A percentile compares a stretch with the other conserved stretches of the same genome.
phyloP scores from a whole-genome alignment of 2,113 vertebrate genomes.

The Prochilodus magdalenae region DNA sequence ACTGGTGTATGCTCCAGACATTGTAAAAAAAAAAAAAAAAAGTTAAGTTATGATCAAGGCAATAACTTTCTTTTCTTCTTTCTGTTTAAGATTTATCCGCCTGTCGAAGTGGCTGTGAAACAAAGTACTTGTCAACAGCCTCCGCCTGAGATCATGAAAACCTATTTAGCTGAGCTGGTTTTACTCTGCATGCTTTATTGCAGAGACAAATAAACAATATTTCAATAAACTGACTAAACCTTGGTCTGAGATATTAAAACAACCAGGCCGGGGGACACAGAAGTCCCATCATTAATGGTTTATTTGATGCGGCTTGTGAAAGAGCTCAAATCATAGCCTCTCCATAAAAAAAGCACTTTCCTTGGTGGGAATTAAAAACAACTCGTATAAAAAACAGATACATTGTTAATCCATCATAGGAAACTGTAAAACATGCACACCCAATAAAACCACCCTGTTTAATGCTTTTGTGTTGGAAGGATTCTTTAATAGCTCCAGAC shows the following conservation, averaged over 20 bases:
- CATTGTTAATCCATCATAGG: not conserved
- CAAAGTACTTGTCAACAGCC: not conserved
- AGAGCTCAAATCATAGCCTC: not conserved
- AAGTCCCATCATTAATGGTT: not conserved
- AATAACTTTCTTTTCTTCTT: not conserved
- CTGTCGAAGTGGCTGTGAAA: not conserved
- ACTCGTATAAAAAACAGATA: not conserved
- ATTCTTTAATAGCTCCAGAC: not conserved
- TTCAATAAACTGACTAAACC: not conserved
- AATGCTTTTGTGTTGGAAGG: not conserved
- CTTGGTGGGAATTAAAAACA: not conserved
- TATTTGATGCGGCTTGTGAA: not conserved
- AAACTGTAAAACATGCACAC: not conserved
- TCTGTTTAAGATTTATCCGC: not conserved
- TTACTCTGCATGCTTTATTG: not conserved
- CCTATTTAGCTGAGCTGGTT: not conserved
- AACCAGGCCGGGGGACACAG: not conserved
- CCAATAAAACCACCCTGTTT: not conserved
- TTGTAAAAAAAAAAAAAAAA: constrained; percentile 2
- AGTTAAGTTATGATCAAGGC: not conserved
- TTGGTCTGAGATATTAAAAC: not conserved
- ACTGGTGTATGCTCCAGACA: not conserved
- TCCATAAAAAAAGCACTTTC: not conserved
- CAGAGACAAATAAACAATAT: constrained; percentile 10
- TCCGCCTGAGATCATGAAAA: not conserved